These are phyloP conservation scores for Conus ventricosus DNA, from an alignment of 1,140 invertebrate species.

Conservation along the genomic window DNA sequence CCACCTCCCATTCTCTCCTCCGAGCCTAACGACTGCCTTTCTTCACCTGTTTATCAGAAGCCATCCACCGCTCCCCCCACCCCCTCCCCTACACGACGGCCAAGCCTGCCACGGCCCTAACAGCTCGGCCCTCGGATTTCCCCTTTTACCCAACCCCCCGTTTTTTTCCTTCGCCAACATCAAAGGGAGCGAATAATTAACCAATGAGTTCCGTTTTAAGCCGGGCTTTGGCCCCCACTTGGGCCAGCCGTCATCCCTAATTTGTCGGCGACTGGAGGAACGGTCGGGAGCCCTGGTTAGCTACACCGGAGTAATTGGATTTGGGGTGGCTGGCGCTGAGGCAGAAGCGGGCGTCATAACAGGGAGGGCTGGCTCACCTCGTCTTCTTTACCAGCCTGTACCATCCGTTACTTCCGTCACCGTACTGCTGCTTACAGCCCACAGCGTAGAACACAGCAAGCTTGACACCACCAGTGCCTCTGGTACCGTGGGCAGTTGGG, in stretches of 20 bases:
- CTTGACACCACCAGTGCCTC: too few species aligned
- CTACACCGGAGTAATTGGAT: conserved; percentile 6
- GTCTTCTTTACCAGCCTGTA: too few species aligned
- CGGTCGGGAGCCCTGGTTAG: background rate
- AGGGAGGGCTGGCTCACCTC: background rate
- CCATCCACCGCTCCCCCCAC: background rate
- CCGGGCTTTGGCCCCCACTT: background rate
- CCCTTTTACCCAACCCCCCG: background rate
- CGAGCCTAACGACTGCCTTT: background rate
- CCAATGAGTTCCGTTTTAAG: conserved; percentile 19
- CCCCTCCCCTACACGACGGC: background rate
- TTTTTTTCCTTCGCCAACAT: conserved; percentile 4
- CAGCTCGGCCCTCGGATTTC: background rate
- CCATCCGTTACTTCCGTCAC: too few species aligned
- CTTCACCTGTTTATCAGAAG: conserved; percentile 2
- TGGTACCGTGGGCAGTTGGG: too few species aligned
- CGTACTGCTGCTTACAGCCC: too few species aligned
- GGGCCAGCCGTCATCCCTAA: conserved; percentile 3
- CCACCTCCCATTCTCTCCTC: background rate
- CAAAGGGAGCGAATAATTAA: conserved; percentile 19
- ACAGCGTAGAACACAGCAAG: too few species aligned
- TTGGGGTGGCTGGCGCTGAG: background rate
- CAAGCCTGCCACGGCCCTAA: background rate
- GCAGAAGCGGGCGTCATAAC: background rate
- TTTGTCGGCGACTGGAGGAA: conserved; percentile 6